These are phyloP conservation scores for Hypsibius dujardini DNA, from an alignment of 1,140 invertebrate species.

Conservation along the genomic window DNA sequence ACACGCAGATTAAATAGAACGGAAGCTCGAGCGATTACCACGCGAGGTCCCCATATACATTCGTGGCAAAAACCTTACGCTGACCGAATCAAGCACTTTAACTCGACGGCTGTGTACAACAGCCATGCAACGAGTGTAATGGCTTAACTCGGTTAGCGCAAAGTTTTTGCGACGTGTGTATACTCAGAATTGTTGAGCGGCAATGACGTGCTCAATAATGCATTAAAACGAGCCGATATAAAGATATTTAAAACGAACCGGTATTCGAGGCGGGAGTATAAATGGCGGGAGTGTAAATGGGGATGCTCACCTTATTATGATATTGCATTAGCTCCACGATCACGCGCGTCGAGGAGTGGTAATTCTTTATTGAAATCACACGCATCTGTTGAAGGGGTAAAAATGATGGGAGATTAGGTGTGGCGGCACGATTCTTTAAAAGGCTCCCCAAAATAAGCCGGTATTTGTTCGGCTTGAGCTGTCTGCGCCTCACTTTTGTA, in stretches of 20 bases:
- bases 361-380: conserved; percentile 45
- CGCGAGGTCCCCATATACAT: too few relatives aligned
- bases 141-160: conserved; percentile 16
- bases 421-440: conserved; percentile 39
- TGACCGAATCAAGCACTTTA: too few relatives aligned
- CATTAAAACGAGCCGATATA: conserved; percentile 21
- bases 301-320: conserved; percentile 39
- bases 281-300: conserved; percentile 19
- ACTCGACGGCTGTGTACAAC: too few relatives aligned
- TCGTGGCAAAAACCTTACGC: too few relatives aligned
- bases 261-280: too few relatives aligned
- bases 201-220: neutral
- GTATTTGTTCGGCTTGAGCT: too few relatives aligned
- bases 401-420: conserved; percentile 37
- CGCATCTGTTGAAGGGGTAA: too few relatives aligned
- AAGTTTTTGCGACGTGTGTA: too few relatives aligned
- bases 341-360: conserved; percentile 29
- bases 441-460: too few relatives aligned
- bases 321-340: conserved; percentile 46
- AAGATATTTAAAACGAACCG: conserved; percentile 18
- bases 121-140: too few relatives aligned
- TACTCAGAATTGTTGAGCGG: conserved; percentile 17
- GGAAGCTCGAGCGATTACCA: too few relatives aligned
- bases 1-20: conserved; percentile 19
- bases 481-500: too few relatives aligned